These are phyloP conservation scores for Polymixis flavicincta DNA, from an alignment of 2,888 invertebrate genomes.

Conservation along the genomic window DNA sequence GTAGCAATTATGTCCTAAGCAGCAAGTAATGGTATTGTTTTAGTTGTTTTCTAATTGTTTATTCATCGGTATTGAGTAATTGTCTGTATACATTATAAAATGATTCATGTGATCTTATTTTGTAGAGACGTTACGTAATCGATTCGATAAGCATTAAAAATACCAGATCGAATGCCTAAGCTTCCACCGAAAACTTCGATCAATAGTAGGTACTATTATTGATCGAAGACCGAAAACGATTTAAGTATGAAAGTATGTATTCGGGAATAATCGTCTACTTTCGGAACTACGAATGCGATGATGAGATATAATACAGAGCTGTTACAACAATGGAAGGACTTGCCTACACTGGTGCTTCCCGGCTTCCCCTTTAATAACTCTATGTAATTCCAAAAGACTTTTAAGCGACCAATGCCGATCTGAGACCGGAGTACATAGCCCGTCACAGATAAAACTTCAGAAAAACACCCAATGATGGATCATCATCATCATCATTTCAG, in stretches of 20 bases:
- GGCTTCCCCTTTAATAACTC: neutral
- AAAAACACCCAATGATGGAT: neutral
- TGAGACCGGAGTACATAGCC: neutral
- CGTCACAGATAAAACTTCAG: neutral
- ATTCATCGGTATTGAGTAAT: slow-evolving; percentile 24
- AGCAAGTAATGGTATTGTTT: slow-evolving; percentile 14
- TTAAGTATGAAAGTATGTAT: too few relatives aligned
- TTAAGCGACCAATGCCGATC: too few relatives aligned
- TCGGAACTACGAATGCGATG: neutral
- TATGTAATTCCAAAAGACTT: neutral
- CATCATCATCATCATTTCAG: too few relatives aligned
- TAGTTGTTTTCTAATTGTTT: slow-evolving; percentile 5
- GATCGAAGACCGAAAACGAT: too few relatives aligned
- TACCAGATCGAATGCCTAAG: too few relatives aligned
- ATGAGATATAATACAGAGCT: neutral
- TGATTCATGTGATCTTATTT: neutral
- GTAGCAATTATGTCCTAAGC: slow-evolving; percentile 37
- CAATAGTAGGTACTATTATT: too few relatives aligned
- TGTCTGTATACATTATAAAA: slow-evolving; percentile 18
- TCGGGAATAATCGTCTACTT: neutral
- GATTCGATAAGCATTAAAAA: neutral
- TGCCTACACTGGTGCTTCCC: too few relatives aligned
- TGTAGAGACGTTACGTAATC: slow-evolving; percentile 1
- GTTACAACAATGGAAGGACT: neutral
- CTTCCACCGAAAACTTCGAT: too few relatives aligned